Evolutionary conservation across 2,113 vertebrate species (phyloP).

Genomic region (Lophura nycthemera): DNA sequence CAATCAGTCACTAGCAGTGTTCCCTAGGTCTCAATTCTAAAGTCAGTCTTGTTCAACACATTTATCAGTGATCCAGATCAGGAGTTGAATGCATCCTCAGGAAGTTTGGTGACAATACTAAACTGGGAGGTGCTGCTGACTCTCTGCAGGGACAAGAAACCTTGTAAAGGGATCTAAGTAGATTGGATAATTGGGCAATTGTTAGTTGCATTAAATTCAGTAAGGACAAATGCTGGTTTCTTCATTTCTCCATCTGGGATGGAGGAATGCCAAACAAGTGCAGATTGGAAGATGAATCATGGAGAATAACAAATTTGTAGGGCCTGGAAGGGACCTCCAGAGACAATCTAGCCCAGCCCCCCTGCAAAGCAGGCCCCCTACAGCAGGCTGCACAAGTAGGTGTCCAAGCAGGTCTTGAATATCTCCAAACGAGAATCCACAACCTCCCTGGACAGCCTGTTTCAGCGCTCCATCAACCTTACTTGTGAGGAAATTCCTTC

Average conservation of each 20-base stretch:
- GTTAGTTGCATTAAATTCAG: neutral
- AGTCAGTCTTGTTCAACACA: neutral
- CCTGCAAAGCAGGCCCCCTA: too few species aligned
- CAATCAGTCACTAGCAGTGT: neutral
- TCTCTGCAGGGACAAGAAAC: neutral
- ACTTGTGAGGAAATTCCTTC: too few species aligned
- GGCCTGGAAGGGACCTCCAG: too few species aligned
- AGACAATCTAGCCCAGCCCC: too few species aligned
- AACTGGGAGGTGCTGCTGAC: neutral
- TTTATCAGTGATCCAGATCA: neutral
- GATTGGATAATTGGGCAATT: neutral
- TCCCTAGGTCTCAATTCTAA: neutral
- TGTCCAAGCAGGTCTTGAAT: too few species aligned
- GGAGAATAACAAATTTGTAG: too few species aligned
- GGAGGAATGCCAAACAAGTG: accelerated
- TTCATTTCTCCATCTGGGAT: neutral
- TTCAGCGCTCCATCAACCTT: too few species aligned
- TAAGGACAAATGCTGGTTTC: neutral
- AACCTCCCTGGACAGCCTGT: too few species aligned
- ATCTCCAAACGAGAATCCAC: too few species aligned
- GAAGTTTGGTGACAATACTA: neutral
- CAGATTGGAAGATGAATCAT: neutral
- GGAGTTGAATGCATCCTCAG: neutral
- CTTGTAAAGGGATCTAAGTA: neutral
- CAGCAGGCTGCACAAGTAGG: too few species aligned